A percentile compares a stretch with the other conserved stretches of the same genome.
Conservation (phyloP, 2,113 vertebrate genomes). For the Leptocoma aspasia region DNA sequence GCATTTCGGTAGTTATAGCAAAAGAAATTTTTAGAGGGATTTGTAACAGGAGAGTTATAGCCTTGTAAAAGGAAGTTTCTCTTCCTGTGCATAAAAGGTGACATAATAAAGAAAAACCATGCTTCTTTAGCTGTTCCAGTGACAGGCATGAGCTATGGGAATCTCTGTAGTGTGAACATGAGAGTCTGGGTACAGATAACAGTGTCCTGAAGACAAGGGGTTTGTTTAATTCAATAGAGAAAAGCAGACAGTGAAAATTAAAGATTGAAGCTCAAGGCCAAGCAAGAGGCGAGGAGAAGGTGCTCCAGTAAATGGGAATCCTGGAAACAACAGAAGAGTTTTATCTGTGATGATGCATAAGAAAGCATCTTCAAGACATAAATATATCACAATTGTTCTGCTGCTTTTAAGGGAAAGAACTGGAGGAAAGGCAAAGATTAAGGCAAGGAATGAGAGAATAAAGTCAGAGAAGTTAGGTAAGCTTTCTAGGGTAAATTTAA, state of each 20-base stretch:
- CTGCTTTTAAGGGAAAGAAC: background rate
- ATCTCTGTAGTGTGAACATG: background rate
- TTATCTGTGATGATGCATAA: background rate
- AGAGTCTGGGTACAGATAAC: background rate
- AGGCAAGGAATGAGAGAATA: background rate
- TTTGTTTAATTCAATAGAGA: background rate
- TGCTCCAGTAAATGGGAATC: background rate
- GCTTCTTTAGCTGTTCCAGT: background rate
- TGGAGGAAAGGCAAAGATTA: background rate
- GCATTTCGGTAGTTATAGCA: background rate
- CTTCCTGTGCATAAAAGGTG: background rate
- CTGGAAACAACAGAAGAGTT: background rate
- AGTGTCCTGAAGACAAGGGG: background rate
- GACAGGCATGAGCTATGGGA: background rate
- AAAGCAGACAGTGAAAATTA: background rate
- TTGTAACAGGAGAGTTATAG: background rate
- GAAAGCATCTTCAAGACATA: background rate
- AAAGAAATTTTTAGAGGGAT: background rate
- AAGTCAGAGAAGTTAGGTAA: background rate
- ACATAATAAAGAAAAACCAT: background rate
- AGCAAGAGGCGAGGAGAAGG: background rate
- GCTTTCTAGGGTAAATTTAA: background rate
- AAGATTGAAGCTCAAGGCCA: background rate
- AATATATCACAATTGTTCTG: background rate
- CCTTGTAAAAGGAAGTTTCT: background rate